Evolutionary conservation across 2,113 vertebrate genomes (phyloP).

Genomic region (Collichthys lucidus): DNA sequence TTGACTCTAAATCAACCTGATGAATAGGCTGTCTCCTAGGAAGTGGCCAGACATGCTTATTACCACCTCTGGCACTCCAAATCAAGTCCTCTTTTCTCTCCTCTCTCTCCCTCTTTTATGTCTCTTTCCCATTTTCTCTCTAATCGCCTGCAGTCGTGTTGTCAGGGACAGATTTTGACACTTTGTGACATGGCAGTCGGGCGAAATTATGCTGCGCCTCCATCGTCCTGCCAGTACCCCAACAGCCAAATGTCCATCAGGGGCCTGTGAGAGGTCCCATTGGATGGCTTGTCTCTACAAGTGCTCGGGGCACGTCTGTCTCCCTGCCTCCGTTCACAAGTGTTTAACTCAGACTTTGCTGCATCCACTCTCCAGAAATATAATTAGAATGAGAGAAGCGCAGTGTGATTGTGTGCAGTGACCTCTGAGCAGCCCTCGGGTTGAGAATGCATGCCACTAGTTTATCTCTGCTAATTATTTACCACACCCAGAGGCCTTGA

Average conservation of each 20-base stretch:
- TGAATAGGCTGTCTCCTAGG: conserved; percentile 86
- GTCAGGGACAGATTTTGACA: conserved; percentile 95
- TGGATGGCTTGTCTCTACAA: conserved; percentile 57
- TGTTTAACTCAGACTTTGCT: conserved; percentile 53
- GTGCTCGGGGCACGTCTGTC: conserved; percentile 53
- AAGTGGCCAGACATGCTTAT: conserved; percentile 88
- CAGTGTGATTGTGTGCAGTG: conserved; percentile 51
- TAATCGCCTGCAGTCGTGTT: conserved; percentile 76
- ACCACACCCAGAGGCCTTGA: conserved; percentile 37
- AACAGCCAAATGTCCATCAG: conserved; percentile 87
- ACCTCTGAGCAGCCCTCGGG: conserved; percentile 54
- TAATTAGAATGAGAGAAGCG: conserved; percentile 54
- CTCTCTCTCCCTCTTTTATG: conserved; percentile 58
- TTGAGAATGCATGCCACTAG: conserved; percentile 32
- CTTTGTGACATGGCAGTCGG: conserved; percentile 93
- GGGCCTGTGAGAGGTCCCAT: conserved; percentile 75
- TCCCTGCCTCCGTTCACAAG: conserved; percentile 49
- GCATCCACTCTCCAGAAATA: conserved; percentile 47
- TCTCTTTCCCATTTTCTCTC: conserved; percentile 57
- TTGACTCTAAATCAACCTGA: conserved; percentile 89
- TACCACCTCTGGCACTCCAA: conserved; percentile 91
- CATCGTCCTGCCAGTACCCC: conserved; percentile 91
- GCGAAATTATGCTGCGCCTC: conserved; percentile 92
- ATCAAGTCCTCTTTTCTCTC: conserved; percentile 85
- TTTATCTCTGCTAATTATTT: conserved; percentile 59